Base-by-base conservation (phyloP, 1,140 invertebrate species). In the Lethrus apterus region DNA sequence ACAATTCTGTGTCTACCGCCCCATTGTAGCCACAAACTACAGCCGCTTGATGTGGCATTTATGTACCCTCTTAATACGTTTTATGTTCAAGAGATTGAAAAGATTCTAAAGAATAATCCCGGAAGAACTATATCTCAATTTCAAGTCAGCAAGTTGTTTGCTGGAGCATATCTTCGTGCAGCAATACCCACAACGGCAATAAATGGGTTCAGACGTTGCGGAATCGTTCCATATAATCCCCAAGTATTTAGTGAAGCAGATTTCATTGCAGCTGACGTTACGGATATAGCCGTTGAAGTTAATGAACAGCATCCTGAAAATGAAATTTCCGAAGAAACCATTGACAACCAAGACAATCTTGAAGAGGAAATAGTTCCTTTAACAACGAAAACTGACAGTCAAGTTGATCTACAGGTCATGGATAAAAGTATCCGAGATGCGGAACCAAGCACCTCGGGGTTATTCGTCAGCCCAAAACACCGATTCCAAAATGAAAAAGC, bases 1-100 rank as follows among this genome's bases (percentile, higher is more conserved):
- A 30, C 30, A 9, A 43, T 52, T 50, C n/a, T 51, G 18, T 51
- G 30, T 11, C 19, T 51, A 17, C 45, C 44, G 18, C 45, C 49
- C 15, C 44, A 51, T 20, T 50, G 35, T 13, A 51, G n/a, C 26
- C 45, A 51, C 33, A n/a, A 19, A 10, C 32, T 53, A 14, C 48
- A 51, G 40, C 48, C 49, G 10, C 32, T 54, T 4, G 43, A 54
- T 41, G 45, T 54, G 20, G 30, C 35, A 15, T 54, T 48, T 50
- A 50, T 54, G 42, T 14, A 23, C 23, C 53, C 40, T 38, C 21
- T 54, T 20, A 32, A n/a, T 10, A 43, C 46, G 36, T 49, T 64
- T 50, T 63, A 66, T 48, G 48, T 52, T 33, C 44, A 56, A 32
- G 44, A 54, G 45, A 26, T 47, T 7, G 38, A 56, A 31, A 32